Evolutionary conservation across 2,888 invertebrate genomes (phyloP), one percentile per base, ranked within the genome.

Genomic region (Pyrrhia umbra): DNA sequence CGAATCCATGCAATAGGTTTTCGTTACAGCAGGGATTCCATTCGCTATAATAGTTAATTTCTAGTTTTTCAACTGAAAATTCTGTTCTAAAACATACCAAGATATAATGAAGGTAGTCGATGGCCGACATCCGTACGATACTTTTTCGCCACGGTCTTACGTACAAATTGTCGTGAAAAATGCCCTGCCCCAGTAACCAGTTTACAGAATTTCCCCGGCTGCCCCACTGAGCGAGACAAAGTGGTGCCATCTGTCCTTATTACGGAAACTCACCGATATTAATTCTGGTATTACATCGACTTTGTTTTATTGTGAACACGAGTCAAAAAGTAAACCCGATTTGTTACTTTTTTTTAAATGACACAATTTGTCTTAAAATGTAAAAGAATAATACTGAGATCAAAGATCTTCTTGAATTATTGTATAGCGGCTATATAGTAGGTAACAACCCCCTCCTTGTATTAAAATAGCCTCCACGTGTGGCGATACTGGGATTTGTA

Each of bases 171-270:
- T 51, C 18, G 13, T 42, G 43, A 46, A 50, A 69, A 51, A 34
- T 21, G 3, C 46, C 18, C 40, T 43, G 52, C 8, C 27, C 60
- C 40, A 69, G 49, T 21, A 50, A 75, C 75, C 54, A 66, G 49
- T 69, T 76, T 75, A 47, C 57, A 73, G 66, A 75, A 80, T 82
- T 80, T 71, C 74, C 76, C 13, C 76, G 68, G 55, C 63, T 64
- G 74, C 66, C 56, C 63, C 73, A 40, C 75, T 80, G 80, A 84
- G 81, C 79, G 77, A 84, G 83, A 88, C 79, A 81, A 85, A 88
- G 75, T 72, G 66, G 59, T 50, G 71, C 81, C 70, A 87, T 88
- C 84, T 82, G 75, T 87, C 70, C 79, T 81, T 80, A 86, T 88
- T 88, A 86, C 75, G 42, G 37, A 23, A 67, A 71, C 72, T 75